Conservation (phyloP, 2,888 invertebrate species). For the Colletes collaris region DNA sequence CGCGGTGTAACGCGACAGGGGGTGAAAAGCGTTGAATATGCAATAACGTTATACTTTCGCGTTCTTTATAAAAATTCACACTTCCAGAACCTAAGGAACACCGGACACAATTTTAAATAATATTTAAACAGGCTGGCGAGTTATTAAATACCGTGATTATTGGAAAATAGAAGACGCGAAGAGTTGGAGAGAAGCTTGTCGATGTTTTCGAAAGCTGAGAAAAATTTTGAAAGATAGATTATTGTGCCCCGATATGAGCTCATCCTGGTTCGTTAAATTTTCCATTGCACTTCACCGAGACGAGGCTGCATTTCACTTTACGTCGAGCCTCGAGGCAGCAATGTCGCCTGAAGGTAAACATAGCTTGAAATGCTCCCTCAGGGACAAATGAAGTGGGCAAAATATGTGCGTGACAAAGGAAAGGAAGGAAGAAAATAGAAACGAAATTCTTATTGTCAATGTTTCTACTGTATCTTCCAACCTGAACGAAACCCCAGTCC, state of each 20-base stretch:
- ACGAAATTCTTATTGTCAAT: conserved; percentile 41
- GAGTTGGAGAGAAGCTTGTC: not conserved
- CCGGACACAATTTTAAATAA: no score
- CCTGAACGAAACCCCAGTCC: not conserved
- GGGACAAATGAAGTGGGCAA: conserved; percentile 66
- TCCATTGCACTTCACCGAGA: conserved; percentile 48
- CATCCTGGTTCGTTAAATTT: conserved; percentile 49
- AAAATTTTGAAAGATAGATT: conserved; percentile 8
- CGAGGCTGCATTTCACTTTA: conserved; percentile 58
- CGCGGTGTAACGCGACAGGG: conserved; percentile 55
- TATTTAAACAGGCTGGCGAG: no score
- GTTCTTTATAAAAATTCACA: not conserved
- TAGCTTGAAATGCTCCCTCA: conserved; percentile 60
- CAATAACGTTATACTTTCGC: conserved; percentile 58
- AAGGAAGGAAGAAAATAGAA: conserved; percentile 53
- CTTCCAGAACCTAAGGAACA: not conserved
- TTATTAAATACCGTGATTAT: no score
- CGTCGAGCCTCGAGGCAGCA: conserved; percentile 56
- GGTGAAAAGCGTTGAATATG: conserved; percentile 63
- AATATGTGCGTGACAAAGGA: conserved; percentile 67
- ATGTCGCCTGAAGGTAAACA: conserved; percentile 62
- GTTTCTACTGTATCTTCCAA: not conserved
- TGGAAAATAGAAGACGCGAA: no score
- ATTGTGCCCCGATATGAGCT: conserved; percentile 19
- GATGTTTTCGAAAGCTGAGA: not conserved